A percentile compares a stretch with the other conserved stretches of the same genome.
phyloP scores from a whole-genome alignment of 2,113 vertebrate genomes.

The Rhizomys pruinosus region DNA sequence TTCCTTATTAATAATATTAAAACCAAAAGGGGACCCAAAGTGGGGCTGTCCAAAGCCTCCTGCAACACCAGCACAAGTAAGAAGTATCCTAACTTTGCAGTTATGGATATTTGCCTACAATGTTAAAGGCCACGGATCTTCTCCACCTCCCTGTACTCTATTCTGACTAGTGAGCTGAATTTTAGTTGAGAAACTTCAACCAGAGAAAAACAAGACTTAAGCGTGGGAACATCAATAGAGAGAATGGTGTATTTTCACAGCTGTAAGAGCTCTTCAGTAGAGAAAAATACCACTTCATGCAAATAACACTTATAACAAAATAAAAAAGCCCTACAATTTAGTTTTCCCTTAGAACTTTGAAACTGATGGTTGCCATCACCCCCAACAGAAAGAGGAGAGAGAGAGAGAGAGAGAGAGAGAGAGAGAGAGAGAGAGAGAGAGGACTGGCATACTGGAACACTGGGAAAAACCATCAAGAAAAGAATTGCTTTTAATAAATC shows the following conservation, averaged over 20 bases:
- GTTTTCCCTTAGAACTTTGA: neutral
- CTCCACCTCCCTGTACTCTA: neutral
- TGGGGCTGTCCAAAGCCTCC: no score
- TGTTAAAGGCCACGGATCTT: conserved; percentile 1
- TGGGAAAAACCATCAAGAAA: conserved; percentile 53
- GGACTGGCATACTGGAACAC: neutral
- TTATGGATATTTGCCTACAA: neutral
- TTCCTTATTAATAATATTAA: neutral
- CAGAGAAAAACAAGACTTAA: conserved; percentile 71
- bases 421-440: neutral
- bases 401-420: neutral
- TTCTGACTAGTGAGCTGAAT: conserved; percentile 61
- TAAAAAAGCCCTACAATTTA: conserved; percentile 33
- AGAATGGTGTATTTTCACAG: conserved; percentile 76
- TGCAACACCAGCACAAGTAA: neutral
- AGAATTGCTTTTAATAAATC: conserved; percentile 62
- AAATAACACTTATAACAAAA: conserved; percentile 47
- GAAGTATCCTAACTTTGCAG: neutral
- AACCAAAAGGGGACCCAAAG: neutral
- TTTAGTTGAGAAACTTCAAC: conserved; percentile 70
- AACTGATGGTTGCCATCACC: neutral
- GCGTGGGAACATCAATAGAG: conserved; percentile 64
- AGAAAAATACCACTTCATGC: conserved; percentile 35
- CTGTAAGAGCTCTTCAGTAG: conserved; percentile 59
- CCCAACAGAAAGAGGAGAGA: neutral